These are phyloP conservation scores for Nasua narica DNA, from an alignment of 2,797 vertebrate species.

Conservation along the genomic window DNA sequence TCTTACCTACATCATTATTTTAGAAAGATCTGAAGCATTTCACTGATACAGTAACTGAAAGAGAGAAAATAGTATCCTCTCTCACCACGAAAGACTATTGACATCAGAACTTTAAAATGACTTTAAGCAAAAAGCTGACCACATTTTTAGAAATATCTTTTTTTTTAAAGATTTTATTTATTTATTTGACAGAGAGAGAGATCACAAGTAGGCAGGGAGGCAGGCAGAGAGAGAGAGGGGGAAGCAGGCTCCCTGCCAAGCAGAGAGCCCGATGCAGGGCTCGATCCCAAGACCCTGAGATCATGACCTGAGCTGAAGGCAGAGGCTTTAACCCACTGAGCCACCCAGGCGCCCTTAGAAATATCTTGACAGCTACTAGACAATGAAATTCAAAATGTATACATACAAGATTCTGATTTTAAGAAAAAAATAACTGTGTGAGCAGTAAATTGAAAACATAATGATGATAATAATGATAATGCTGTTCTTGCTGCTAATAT, in stretches of 20 bases:
- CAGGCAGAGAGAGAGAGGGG: too few relatives aligned
- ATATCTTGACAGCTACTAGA: not conserved
- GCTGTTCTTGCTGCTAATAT: not conserved
- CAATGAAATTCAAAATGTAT: not conserved
- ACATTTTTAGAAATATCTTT: not conserved
- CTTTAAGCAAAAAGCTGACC: not conserved
- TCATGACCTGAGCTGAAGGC: too few relatives aligned
- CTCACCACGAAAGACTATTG: not conserved
- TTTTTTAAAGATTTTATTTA: too few relatives aligned
- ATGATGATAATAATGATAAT: not conserved
- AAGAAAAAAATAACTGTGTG: not conserved
- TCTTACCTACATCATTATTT: not conserved
- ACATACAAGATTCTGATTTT: not conserved
- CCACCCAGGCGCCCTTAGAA: too few relatives aligned
- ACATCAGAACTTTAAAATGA: not conserved
- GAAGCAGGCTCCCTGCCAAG: too few relatives aligned
- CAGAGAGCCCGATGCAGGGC: too few relatives aligned
- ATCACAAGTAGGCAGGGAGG: too few relatives aligned
- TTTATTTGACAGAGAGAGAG: too few relatives aligned
- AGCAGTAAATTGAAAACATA: not conserved
- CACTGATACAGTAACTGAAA: not conserved
- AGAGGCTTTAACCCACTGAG: too few relatives aligned
- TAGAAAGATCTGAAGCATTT: not conserved
- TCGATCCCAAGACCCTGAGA: too few relatives aligned
- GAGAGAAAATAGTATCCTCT: not conserved